These are phyloP conservation scores for Triplophysa siluroides DNA, from an alignment of 2,113 vertebrate species.

Conservation along the genomic window DNA sequence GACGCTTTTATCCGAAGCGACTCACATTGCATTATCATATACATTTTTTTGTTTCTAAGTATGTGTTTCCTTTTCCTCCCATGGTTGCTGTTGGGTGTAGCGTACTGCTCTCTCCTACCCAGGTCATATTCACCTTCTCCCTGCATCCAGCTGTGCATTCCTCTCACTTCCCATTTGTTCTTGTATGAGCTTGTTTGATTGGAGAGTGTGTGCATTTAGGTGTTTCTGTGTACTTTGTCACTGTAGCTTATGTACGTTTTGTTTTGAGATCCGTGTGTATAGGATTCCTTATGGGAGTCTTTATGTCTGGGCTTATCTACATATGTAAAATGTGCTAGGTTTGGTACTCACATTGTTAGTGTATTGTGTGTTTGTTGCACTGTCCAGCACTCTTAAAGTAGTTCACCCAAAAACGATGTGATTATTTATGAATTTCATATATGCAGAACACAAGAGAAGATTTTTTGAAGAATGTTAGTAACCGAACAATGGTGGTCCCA, in stretches of 20 bases:
- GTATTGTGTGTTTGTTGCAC: constrained; percentile 32
- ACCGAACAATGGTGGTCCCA: no score
- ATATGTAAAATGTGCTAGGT: background rate
- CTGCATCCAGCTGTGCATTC: constrained; percentile 56
- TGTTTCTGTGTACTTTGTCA: background rate
- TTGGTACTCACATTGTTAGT: background rate
- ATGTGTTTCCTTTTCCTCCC: constrained; percentile 53
- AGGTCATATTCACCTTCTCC: constrained; percentile 67
- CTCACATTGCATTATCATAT: no score
- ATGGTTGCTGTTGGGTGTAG: constrained; percentile 60
- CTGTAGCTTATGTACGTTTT: background rate
- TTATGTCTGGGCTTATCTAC: background rate
- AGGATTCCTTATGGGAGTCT: background rate
- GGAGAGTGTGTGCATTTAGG: background rate
- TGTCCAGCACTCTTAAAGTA: constrained; percentile 14
- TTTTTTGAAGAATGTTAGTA: no score
- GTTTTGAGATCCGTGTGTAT: background rate
- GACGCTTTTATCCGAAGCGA: no score
- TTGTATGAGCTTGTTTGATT: constrained; percentile 1
- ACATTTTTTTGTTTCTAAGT: no score
- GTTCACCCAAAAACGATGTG: no score
- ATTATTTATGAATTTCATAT: no score
- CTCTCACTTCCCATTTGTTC: constrained; percentile 19
- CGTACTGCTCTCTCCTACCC: constrained; percentile 56
- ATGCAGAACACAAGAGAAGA: no score